These are phyloP conservation scores for Ctenoplectra terminalis DNA, from an alignment of 1,140 invertebrate species.

Conservation along the genomic window DNA sequence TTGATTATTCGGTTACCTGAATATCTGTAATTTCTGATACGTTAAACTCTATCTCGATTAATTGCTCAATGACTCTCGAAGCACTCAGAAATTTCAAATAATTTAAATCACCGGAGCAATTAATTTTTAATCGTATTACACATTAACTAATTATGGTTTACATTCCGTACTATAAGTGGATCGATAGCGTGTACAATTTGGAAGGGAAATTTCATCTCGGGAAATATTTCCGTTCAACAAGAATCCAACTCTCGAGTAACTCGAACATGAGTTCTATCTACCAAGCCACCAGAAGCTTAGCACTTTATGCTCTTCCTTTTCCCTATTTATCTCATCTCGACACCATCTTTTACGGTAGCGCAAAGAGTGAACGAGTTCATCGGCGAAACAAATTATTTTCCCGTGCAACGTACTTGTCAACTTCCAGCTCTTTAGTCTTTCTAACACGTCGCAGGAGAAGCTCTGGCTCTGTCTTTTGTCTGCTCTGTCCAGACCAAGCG, in stretches of 20 bases:
- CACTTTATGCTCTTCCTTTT: not conserved
- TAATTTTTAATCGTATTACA: too few relatives aligned
- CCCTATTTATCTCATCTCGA: not conserved
- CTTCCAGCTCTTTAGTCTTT: not conserved
- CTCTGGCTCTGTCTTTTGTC: not conserved
- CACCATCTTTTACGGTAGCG: not conserved
- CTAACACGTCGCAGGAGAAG: not conserved
- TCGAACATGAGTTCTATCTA: not conserved
- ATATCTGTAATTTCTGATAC: too few relatives aligned
- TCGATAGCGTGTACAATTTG: too few relatives aligned
- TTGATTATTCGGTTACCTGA: too few relatives aligned
- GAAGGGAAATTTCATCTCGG: too few relatives aligned
- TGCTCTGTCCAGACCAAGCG: not conserved
- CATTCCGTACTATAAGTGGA: too few relatives aligned
- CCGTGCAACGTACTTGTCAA: not conserved
- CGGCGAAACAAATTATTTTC: not conserved
- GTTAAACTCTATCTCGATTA: too few relatives aligned
- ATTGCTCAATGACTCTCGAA: too few relatives aligned
- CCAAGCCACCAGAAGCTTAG: not conserved
- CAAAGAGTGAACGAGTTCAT: not conserved
- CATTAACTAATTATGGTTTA: too few relatives aligned
- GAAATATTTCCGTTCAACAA: not conserved
- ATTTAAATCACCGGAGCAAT: too few relatives aligned
- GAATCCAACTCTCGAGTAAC: too few relatives aligned
- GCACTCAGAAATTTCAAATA: too few relatives aligned